Conservation (phyloP, 2,888 invertebrate species). For the Idaea aversata region DNA sequence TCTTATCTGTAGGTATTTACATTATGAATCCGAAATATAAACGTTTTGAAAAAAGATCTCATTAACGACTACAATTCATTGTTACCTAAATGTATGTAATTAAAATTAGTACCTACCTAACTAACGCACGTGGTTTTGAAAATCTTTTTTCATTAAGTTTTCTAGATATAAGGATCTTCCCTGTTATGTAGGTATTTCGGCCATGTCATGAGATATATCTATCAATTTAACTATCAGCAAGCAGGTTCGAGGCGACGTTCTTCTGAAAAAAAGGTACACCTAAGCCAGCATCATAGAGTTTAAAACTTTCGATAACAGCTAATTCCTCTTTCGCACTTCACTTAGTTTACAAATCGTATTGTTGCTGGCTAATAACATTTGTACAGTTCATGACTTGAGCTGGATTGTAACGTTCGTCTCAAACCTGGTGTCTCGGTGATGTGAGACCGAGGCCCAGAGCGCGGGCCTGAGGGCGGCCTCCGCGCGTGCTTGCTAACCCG, state of each 20-base stretch:
- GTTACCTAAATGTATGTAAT: background rate
- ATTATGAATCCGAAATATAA: background rate
- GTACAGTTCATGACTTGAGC: slow-evolving; percentile 37
- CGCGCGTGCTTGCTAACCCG: slow-evolving; percentile 76
- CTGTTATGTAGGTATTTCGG: too few species aligned
- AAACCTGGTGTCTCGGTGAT: slow-evolving; percentile 42
- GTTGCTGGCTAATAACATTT: slow-evolving; percentile 49
- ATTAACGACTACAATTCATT: background rate
- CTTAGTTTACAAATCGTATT: slow-evolving; percentile 44
- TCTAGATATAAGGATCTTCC: background rate
- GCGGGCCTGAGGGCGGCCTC: slow-evolving; percentile 59
- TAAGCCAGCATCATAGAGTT: slow-evolving; percentile 39
- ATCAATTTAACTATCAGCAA: slow-evolving; percentile 29
- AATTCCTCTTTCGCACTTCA: slow-evolving; percentile 49
- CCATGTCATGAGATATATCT: background rate
- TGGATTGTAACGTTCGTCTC: slow-evolving; percentile 41
- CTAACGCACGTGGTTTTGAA: background rate
- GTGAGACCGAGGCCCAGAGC: slow-evolving; percentile 28
- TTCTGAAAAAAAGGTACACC: slow-evolving; percentile 43
- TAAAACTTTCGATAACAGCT: slow-evolving; percentile 44
- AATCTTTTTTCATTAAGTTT: background rate
- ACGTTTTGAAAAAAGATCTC: background rate
- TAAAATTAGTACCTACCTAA: background rate
- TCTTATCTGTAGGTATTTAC: background rate
- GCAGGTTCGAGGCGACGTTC: slow-evolving; percentile 53